Evolutionary conservation across 2,797 vertebrate species (phyloP), one percentile per base, ranked within the genome.

Genomic region (Novumbra hubbsi): DNA sequence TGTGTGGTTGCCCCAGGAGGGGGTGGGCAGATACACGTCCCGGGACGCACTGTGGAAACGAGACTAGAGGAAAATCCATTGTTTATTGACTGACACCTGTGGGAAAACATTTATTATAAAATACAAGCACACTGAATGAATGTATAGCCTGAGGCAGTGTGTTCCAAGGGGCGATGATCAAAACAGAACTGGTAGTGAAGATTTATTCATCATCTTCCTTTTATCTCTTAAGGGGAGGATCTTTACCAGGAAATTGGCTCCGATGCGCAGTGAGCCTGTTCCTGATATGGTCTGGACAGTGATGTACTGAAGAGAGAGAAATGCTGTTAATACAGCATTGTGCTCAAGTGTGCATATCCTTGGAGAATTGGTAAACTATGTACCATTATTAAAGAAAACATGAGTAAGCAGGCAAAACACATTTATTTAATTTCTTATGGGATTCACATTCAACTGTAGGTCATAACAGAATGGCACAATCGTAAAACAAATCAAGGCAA

Each of bases 211-310:
- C 19, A 4, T 14, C 68, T 41, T 62, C n/a, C 34, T 2, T 32
- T 30, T 17, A n/a, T 19, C 55, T 41, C 11, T 21, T 19, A 60
- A 63, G 28, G 92, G 49, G 17, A 3, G 12, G 50, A 50, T 32
- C 52, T 94, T 92, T 78, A 99, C 98, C 96, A 98, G 85, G 82
- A 97, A 99, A 85, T 90, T 97, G 76, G 91, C 98, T 86, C 98
- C 98, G 0, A 99, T 88, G 73, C 97, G 91, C 76, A 99, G 88
- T 72, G 97, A 98, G 78, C 98, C 98, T 0, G 98, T 99, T 83
- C 98, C 98, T 52, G 98, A 99, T 88, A 99, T 99, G 72, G 95
- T 95, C 90, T 99, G 98, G 70, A 99, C 95, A 0, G 98, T 99
- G 87, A 96, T 92, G 72, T 87, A 97, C 97, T 99, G 91, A 77